Evolutionary conservation across 1,140 invertebrate species (phyloP).

Genomic region (Cyclargus thomasi): DNA sequence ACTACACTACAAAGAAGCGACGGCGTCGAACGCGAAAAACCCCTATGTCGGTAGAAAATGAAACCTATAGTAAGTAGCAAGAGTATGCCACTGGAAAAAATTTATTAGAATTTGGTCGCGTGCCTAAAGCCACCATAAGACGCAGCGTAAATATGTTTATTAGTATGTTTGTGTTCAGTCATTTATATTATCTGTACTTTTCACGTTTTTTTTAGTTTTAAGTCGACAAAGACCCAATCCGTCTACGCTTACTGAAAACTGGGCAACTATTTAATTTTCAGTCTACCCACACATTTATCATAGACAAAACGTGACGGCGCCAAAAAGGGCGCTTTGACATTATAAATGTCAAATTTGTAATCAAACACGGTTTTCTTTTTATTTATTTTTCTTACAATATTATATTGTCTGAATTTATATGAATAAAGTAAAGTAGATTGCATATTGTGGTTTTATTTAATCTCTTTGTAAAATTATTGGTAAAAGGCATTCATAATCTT

Average conservation of each 20-base stretch:
- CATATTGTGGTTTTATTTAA: neutral
- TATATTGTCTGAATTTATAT: neutral
- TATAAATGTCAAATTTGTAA: neutral
- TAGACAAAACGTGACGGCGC: neutral
- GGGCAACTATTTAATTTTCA: neutral
- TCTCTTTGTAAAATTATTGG: too few relatives aligned
- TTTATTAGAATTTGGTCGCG: too few relatives aligned
- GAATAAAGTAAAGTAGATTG: neutral
- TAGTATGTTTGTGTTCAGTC: neutral
- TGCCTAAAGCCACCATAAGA: too few relatives aligned
- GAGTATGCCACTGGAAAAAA: too few relatives aligned
- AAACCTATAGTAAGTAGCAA: too few relatives aligned
- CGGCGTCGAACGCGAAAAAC: too few relatives aligned
- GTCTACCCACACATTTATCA: neutral
- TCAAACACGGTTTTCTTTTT: neutral
- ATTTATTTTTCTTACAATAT: neutral
- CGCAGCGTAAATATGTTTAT: too few relatives aligned
- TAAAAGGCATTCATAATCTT: too few relatives aligned
- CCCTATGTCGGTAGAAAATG: too few relatives aligned
- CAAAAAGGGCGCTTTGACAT: neutral
- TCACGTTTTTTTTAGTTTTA: neutral
- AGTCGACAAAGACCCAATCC: conserved; percentile 1
- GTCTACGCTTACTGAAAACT: conserved; percentile 9
- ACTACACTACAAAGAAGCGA: too few relatives aligned
- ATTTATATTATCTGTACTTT: conserved; percentile 5